phyloP scores from a whole-genome alignment of 2,888 invertebrate genomes.

The Pharmacophagus antenor region DNA sequence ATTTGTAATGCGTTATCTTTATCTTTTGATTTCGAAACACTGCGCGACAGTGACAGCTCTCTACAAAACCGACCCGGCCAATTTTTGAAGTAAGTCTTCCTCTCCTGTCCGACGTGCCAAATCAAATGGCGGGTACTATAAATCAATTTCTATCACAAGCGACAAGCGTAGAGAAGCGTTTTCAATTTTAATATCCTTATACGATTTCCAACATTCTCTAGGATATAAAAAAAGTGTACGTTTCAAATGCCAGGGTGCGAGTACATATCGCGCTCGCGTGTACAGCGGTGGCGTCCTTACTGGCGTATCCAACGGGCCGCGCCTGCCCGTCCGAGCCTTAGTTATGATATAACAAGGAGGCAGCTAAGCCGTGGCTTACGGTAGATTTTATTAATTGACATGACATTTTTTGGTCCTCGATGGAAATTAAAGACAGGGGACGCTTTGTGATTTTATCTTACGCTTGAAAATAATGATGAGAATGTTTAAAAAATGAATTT shows the following conservation, averaged over 20 bases:
- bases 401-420: slow-evolving; percentile 56
- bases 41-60: no score
- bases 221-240: background rate
- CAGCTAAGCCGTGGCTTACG: slow-evolving; percentile 69
- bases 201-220: background rate
- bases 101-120: no score
- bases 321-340: slow-evolving; percentile 53
- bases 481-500: no score
- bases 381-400: slow-evolving; percentile 75
- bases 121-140: no score
- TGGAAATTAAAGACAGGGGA: slow-evolving; percentile 34
- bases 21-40: no score
- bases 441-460: slow-evolving; percentile 29
- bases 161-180: no score
- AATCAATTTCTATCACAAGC: no score
- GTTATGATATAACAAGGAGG: slow-evolving; percentile 71
- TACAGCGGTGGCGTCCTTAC: slow-evolving; percentile 4
- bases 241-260: background rate
- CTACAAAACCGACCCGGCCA: no score
- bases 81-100: no score
- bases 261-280: slow-evolving; percentile 13
- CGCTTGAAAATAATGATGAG: slow-evolving; percentile 1
- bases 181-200: no score
- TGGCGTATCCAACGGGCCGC: slow-evolving; percentile 40
- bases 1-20: no score